Evolutionary conservation across 2,888 invertebrate genomes (phyloP), one percentile per base, ranked within the genome.

Genomic region (Sinelater perroti): DNA sequence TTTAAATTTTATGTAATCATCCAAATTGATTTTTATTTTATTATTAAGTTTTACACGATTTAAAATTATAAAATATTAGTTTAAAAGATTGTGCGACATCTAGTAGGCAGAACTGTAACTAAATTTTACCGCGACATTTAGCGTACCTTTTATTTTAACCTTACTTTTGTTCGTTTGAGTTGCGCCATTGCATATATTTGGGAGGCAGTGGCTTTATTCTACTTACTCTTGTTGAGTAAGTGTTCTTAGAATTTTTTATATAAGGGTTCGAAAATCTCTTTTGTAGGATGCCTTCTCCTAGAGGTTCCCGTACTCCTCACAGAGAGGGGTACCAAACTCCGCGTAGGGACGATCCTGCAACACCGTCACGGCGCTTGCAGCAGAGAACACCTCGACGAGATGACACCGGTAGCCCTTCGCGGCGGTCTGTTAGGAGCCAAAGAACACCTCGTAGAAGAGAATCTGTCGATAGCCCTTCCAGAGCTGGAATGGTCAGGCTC

Each of bases 281-380:
- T 30, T 30, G 42, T 17, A 61, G 55, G 45, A 65, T 67, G 61
- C 65, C 68, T 14, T 66, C 66, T 6, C 58, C 65, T 14, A 51
- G 55, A 52, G 62, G 60, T 14, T 18, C 53, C 6, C 28, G 60
- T 14, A 60, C 62, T 10, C 57, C 61, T 4, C n/a, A n/a, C n/a
- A n/a, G n/a, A n/a, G n/a, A n/a, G n/a, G 61, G 57, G 16, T 11
- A 45, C 6, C 33, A 55, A 17, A 57, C 61, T n/a, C 60, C 62
- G 6, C 24, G 60, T 30, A 47, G 60, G 30, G 51, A 58, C 26
- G 58, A 44, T 10, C 14, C 45, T 17, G 46, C 18, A 16, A 61
- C 63, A 4, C 61, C 63, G 2, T 53, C 58, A 5, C 42, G 49
- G 11, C 55, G 51, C 4, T 21, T 16, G 26, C 38, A 16, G 10